Evolutionary conservation across 2,113 vertebrate species (phyloP), one percentile per base, ranked within the genome.

Genomic region (Hippocampus guttulatus): DNA sequence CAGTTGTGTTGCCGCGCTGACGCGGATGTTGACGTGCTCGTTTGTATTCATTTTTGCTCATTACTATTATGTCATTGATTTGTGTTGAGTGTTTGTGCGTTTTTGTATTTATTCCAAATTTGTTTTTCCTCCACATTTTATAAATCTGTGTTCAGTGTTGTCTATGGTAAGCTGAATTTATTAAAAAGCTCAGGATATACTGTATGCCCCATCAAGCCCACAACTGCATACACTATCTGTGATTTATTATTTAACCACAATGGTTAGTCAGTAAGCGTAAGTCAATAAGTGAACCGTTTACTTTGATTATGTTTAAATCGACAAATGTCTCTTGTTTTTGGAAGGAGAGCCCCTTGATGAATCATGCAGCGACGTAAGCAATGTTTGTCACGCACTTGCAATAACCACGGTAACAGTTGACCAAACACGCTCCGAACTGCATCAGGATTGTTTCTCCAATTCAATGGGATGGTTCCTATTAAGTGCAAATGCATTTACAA

Each of bases 1-100:
- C 90, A 89, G 86, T 68, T 83, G 84, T 80, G 80, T 90, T 91
- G 88, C 89, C 91, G 86, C 90, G 87, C 91, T 90, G 93, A 93
- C 92, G 94, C 93, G 93, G 93, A 95, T 88, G 78, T 88, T 89
- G 84, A 86, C 81, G 83, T 65, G 51, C 25, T 47, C 75, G 20
- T 79, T 75, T 81, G 27, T 43, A 68, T 81, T 79, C 79, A 70
- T 86, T 65, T 74, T 14, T 33, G 68, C 78, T 78, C 21, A 41
- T 63, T 55, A 57, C 23, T 73, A 33, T 47, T 9, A 18, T 47
- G 47, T 65, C 45, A 30, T 18, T 47, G 64, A 65, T 64, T 65
- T 64, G 18, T 64, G 33, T 64, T 38, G 16, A 27, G 12, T 14
- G 23, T 16, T 27, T 58, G 25, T 65, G 23, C 64, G 41, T 47